Conservation (phyloP, 2,888 invertebrate species). For the Zhengitettix transpicula region DNA sequence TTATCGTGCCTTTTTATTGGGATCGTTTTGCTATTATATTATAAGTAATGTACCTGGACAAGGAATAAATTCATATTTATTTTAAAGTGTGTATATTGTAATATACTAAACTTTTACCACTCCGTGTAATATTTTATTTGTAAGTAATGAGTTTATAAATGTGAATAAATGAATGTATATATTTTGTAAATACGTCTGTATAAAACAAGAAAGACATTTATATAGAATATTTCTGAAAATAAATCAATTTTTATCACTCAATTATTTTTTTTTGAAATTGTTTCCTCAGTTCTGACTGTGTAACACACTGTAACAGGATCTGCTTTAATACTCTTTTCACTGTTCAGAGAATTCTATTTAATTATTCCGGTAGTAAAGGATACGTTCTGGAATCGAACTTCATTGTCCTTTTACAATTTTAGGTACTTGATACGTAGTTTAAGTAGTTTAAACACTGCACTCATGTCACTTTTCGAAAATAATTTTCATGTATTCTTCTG, state of each 20-base stretch:
- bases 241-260: not conserved
- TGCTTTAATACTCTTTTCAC: too few species aligned
- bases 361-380: too few species aligned
- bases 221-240: not conserved
- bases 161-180: not conserved
- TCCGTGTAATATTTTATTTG: not conserved
- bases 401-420: too few species aligned
- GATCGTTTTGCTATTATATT: not conserved
- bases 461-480: too few species aligned
- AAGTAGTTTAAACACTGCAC: too few species aligned
- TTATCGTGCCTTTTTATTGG: too few species aligned
- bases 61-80: constrained; percentile 27
- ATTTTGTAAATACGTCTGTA: not conserved
- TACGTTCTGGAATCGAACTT: too few species aligned
- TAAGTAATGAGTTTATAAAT: not conserved
- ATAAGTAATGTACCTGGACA: constrained; percentile 20
- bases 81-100: constrained; percentile 24
- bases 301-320: too few species aligned
- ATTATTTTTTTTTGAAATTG: not conserved
- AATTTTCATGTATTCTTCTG: too few species aligned
- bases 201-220: not conserved
- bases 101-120: constrained; percentile 3
- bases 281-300: too few species aligned
- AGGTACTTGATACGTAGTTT: too few species aligned
- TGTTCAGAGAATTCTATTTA: too few species aligned